These are phyloP conservation scores for Gallinago nigripennis DNA, from an alignment of 2,797 vertebrate genomes.

Conservation along the genomic window DNA sequence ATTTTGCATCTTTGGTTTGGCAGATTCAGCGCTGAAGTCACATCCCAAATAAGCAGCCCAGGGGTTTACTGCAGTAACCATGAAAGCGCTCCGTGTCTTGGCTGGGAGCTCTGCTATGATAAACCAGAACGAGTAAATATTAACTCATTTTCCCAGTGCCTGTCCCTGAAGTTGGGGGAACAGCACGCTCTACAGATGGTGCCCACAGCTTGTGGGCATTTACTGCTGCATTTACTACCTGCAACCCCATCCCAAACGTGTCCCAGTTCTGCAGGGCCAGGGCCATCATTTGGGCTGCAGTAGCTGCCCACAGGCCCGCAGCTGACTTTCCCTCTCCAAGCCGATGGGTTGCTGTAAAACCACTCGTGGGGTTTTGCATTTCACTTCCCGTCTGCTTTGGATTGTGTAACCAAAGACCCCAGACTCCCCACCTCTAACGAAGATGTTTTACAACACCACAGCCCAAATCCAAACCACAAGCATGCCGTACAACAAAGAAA, in stretches of 20 bases:
- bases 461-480: constrained; percentile 24
- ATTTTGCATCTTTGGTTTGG: constrained; percentile 43
- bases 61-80: background rate
- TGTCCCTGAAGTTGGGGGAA: background rate
- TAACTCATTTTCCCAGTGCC: background rate
- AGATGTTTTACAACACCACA: background rate
- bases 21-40: background rate
- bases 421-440: background rate
- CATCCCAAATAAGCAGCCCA: constrained; percentile 12
- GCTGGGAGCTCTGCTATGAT: background rate
- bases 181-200: background rate
- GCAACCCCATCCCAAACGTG: background rate
- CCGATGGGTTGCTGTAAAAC: background rate
- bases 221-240: background rate
- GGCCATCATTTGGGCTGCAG: background rate
- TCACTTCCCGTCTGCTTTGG: background rate
- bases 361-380: background rate
- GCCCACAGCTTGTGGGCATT: background rate
- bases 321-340: background rate
- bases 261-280: background rate
- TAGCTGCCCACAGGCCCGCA: background rate
- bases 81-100: background rate
- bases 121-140: background rate
- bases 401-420: constrained; percentile 16
- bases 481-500: background rate